Conservation (phyloP, 30 jellyfish, hydroid and myxozoan genomes). For the Cassiopea xamachana region DNA sequence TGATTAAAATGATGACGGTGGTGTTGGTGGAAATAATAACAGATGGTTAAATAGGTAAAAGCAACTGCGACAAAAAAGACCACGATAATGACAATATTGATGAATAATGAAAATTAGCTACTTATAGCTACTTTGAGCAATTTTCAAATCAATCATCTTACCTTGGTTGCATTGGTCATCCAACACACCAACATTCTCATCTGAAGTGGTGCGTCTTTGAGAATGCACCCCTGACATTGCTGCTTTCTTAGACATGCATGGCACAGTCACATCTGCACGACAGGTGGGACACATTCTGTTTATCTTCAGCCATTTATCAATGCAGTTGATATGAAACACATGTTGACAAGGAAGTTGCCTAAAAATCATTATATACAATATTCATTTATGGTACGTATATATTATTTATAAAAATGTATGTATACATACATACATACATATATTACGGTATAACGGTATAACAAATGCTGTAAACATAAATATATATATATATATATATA, state of each 20-base stretch:
- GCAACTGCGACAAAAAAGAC: background rate
- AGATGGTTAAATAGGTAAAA: no score
- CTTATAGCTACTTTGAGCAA: no score
- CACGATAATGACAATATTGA: background rate
- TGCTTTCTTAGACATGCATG: constrained; percentile 15
- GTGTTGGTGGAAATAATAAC: background rate
- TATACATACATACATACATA: no score
- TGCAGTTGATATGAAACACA: constrained; percentile 70
- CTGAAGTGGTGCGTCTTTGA: background rate
- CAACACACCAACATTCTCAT: background rate
- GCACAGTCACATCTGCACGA: constrained; percentile 66
- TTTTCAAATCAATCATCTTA: background rate
- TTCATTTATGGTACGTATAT: no score
- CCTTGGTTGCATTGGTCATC: constrained; percentile 2
- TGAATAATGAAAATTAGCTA: no score
- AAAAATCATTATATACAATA: background rate
- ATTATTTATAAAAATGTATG: no score
- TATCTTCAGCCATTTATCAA: constrained; percentile 80
- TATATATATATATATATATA: no score
- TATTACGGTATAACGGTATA: no score
- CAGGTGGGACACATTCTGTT: constrained; percentile 83
- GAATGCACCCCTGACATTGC: background rate
- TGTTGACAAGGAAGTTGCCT: constrained; percentile 82
- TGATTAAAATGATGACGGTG: no score
- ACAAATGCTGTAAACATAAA: no score